phyloP scores from a whole-genome alignment of 2,797 vertebrate genomes.

The Podarcis siculus region DNA sequence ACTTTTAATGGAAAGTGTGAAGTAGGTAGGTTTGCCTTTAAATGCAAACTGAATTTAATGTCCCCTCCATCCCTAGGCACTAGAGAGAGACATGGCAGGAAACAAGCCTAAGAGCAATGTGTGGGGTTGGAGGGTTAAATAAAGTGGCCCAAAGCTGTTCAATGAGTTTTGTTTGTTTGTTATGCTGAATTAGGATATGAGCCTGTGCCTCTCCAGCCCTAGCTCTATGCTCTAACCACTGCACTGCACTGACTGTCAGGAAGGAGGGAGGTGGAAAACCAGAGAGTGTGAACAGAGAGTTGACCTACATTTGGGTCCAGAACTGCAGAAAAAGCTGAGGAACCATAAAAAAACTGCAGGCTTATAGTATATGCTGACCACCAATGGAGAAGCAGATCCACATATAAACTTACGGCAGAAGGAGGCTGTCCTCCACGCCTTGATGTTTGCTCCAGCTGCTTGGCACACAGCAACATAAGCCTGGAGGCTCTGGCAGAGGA shows the following conservation, averaged over 20 bases:
- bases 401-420: constrained; percentile 66
- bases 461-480: constrained; percentile 60
- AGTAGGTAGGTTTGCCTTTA: no score
- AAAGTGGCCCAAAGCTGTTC: background rate
- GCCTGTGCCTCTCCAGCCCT: background rate
- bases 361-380: no score
- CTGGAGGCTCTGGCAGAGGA: constrained; percentile 61
- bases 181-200: background rate
- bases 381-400: background rate
- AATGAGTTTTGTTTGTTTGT: background rate
- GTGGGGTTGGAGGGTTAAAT: background rate
- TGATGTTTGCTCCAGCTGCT: constrained; percentile 38
- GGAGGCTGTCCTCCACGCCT: constrained; percentile 60
- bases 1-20: no score
- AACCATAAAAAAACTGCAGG: background rate
- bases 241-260: background rate
- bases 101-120: no score
- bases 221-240: background rate
- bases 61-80: no score
- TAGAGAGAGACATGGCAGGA: background rate
- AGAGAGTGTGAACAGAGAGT: background rate
- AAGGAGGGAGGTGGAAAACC: background rate
- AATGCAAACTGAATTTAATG: no score
- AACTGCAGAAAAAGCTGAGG: background rate
- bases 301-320: no score